These are phyloP conservation scores for Apis laboriosa DNA, from an alignment of 1,140 invertebrate species.

Conservation along the genomic window DNA sequence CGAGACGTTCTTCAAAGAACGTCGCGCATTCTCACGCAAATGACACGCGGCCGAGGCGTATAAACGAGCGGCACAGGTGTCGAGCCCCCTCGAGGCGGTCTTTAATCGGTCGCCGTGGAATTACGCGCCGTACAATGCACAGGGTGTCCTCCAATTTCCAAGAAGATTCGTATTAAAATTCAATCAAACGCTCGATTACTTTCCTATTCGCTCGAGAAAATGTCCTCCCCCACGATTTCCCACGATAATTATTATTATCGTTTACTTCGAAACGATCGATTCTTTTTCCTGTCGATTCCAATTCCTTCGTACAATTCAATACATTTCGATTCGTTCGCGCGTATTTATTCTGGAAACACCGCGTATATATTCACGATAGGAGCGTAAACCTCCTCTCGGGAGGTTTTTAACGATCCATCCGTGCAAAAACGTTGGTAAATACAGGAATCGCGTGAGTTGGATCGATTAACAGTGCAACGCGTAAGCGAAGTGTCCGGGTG, in stretches of 20 bases:
- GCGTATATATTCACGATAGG: background rate
- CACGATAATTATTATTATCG: no score
- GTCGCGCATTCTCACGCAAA: no score
- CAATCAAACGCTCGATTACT: background rate
- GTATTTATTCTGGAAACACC: no score
- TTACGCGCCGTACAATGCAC: background rate
- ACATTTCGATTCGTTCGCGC: no score
- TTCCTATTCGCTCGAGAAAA: no score
- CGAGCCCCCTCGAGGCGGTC: slow-evolving; percentile 15
- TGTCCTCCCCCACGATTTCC: no score
- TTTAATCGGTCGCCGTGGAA: slow-evolving; percentile 26
- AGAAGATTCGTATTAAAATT: no score
- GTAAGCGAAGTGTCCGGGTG: background rate
- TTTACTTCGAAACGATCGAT: background rate
- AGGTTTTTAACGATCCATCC: slow-evolving; percentile 4
- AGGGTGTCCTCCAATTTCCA: background rate
- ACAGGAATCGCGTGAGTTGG: slow-evolving; percentile 36
- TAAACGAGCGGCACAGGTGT: slow-evolving; percentile 16
- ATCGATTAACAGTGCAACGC: slow-evolving; percentile 27
- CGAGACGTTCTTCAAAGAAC: slow-evolving; percentile 8
- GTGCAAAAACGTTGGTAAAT: slow-evolving; percentile 13
- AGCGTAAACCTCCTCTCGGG: background rate
- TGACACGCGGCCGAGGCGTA: slow-evolving; percentile 21
- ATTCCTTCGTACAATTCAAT: no score
- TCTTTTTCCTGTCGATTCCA: no score